These are phyloP conservation scores for Hystrix cristata DNA, from an alignment of 2,113 vertebrate species.

Conservation along the genomic window DNA sequence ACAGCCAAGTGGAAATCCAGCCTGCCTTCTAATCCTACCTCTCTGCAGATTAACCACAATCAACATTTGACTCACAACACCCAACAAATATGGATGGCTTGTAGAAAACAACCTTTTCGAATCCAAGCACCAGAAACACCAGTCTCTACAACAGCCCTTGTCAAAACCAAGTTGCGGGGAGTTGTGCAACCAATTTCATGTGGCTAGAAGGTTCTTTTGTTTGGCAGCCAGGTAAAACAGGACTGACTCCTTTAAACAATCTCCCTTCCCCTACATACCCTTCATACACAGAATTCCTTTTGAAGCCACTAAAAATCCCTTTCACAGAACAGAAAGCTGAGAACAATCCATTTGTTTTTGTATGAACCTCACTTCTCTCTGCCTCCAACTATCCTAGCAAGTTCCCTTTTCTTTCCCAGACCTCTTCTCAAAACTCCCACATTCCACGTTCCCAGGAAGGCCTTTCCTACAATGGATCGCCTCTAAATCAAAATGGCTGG, in stretches of 20 bases:
- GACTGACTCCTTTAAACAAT: constrained; percentile 61
- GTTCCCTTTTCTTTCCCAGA: constrained; percentile 39
- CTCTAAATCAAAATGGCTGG: constrained; percentile 71
- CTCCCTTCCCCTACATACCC: constrained; percentile 67
- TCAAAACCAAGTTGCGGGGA: constrained; percentile 48
- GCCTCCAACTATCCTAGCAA: not conserved
- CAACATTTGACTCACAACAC: constrained; percentile 21
- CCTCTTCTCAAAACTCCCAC: constrained; percentile 71
- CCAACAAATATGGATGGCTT: not conserved
- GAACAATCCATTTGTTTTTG: constrained; percentile 41
- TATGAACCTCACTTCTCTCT: constrained; percentile 6
- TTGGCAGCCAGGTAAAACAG: constrained; percentile 73
- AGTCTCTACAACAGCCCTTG: not conserved
- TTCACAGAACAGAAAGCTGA: constrained; percentile 36
- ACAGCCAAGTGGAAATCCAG: not conserved
- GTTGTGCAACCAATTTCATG: constrained; percentile 68
- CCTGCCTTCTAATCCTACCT: not conserved
- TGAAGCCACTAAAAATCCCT: constrained; percentile 72
- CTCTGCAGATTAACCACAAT: not conserved
- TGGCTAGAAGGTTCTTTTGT: constrained; percentile 74
- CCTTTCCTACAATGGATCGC: constrained; percentile 58
- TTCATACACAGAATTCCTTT: constrained; percentile 75
- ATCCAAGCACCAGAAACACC: constrained; percentile 20
- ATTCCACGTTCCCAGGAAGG: constrained; percentile 63
- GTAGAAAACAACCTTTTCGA: constrained; percentile 48